These are phyloP conservation scores for Mungos mungo DNA, from an alignment of 2,113 vertebrate genomes.

Conservation along the genomic window DNA sequence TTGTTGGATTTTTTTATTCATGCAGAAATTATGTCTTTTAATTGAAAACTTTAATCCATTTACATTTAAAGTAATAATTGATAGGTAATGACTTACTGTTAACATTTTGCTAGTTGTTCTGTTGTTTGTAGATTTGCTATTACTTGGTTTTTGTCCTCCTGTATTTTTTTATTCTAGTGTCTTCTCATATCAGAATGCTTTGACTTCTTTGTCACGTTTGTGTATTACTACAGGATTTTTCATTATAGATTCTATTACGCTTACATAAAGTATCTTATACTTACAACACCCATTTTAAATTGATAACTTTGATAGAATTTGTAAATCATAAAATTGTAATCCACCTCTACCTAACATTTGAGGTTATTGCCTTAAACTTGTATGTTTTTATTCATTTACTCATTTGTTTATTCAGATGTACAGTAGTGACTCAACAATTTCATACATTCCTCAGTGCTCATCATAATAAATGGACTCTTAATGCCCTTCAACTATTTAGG, in stretches of 20 bases:
- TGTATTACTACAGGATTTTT: not conserved
- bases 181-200: not conserved
- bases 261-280: not conserved
- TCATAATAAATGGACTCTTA: not conserved
- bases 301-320: not conserved
- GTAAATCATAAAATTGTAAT: not conserved
- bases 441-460: not conserved
- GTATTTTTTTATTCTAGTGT: not conserved
- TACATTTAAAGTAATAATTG: not conserved
- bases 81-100: not conserved
- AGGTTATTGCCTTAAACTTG: not conserved
- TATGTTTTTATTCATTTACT: not conserved
- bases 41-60: not conserved
- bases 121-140: not conserved
- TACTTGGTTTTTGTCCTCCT: not conserved
- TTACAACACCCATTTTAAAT: not conserved
- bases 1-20: not conserved
- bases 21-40: not conserved
- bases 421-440: not conserved
- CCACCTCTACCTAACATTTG: not conserved
- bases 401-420: not conserved
- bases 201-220: not conserved
- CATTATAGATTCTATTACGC: not conserved
- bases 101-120: not conserved
- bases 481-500: not conserved